These are phyloP conservation scores for Heliconius ismenius DNA, from an alignment of 2,888 invertebrate genomes.

Conservation along the genomic window DNA sequence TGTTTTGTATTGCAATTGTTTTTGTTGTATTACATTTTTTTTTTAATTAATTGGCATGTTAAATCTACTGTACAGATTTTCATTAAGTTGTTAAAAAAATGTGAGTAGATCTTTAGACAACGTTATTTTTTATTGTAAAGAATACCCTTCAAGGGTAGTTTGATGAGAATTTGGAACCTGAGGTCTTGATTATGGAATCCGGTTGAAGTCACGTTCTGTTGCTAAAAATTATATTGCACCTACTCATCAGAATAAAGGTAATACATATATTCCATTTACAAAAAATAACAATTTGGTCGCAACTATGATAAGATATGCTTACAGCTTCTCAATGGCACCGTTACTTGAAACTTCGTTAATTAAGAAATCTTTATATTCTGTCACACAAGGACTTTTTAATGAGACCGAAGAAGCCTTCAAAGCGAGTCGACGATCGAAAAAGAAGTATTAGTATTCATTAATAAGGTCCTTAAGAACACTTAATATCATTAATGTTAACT, in stretches of 20 bases:
- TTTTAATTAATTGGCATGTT: neutral
- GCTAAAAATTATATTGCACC: too few relatives aligned
- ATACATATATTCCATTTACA: neutral
- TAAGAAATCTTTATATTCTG: slow-evolving; percentile 36
- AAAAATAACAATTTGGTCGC: neutral
- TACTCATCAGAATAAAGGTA: neutral
- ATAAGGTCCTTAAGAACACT: slow-evolving; percentile 8
- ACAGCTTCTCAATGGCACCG: slow-evolving; percentile 4
- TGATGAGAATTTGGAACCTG: too few relatives aligned
- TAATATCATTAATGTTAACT: slow-evolving; percentile 9
- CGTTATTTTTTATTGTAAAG: too few relatives aligned
- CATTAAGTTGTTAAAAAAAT: too few relatives aligned
- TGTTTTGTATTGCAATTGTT: neutral
- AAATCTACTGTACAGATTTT: too few relatives aligned
- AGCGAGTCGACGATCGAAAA: slow-evolving; percentile 22
- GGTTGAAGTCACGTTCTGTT: too few relatives aligned
- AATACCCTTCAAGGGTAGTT: too few relatives aligned
- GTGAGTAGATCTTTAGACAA: too few relatives aligned
- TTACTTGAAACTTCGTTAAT: slow-evolving; percentile 31
- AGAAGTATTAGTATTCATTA: slow-evolving; percentile 18
- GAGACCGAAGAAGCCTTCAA: slow-evolving; percentile 26
- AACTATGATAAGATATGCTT: neutral
- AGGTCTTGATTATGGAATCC: too few relatives aligned
- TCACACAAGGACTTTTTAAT: slow-evolving; percentile 32
- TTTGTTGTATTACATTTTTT: neutral